Conservation (phyloP, 2,797 vertebrate genomes). For the Mus minutoides region DNA sequence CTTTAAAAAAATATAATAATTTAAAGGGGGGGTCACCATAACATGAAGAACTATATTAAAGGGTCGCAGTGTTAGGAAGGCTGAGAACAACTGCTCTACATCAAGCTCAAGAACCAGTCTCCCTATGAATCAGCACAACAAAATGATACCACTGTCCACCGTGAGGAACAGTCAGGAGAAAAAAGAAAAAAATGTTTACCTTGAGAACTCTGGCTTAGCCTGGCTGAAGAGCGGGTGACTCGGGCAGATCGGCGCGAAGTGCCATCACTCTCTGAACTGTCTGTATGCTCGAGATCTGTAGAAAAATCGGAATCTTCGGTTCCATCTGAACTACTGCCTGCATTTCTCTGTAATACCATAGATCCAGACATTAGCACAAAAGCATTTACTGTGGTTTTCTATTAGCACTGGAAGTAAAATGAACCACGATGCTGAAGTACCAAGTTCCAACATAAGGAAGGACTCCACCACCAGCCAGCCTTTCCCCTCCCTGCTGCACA, state of each 20-base stretch:
- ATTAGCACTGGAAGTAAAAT: conserved; percentile 30
- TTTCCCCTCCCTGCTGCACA: not conserved
- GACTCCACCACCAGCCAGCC: not conserved
- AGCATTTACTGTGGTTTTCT: not conserved
- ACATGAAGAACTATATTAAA: not conserved
- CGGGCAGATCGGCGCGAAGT: conserved; percentile 93
- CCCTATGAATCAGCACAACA: conserved; percentile 1
- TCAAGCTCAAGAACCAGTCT: not conserved
- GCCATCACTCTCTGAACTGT: conserved; percentile 97
- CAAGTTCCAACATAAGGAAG: conserved; percentile 36
- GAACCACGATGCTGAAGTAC: not conserved
- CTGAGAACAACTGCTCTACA: not conserved
- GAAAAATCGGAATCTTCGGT: conserved; percentile 99
- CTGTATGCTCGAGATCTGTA: conserved; percentile 96
- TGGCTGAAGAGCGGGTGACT: conserved; percentile 95
- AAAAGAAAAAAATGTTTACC: conserved; percentile 85
- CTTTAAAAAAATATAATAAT: not conserved
- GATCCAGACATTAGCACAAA: conserved; percentile 73
- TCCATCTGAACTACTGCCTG: conserved; percentile 97
- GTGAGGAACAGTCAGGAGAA: not conserved
- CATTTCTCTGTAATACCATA: conserved; percentile 92
- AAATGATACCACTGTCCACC: not conserved
- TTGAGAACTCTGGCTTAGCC: conserved; percentile 98
- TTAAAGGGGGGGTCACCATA: not conserved
- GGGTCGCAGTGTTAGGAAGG: not conserved